Evolutionary conservation across 2,797 vertebrate genomes (phyloP).

Genomic region (Ptychobarbus kaznakovi): DNA sequence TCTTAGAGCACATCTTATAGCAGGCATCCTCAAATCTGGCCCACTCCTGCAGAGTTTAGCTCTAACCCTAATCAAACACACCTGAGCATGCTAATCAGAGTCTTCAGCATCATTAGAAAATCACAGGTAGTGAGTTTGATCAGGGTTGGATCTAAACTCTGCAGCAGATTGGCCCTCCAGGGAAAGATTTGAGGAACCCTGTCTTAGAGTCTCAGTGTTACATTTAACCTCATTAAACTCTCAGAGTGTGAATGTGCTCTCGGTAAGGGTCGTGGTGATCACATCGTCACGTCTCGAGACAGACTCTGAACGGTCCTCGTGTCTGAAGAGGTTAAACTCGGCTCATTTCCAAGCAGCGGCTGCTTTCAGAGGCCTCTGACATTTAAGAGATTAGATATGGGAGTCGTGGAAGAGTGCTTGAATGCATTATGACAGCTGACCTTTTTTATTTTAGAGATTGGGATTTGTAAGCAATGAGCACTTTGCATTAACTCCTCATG

Average conservation of each 20-base stretch:
- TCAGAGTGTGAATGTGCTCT: slow-evolving; percentile 4
- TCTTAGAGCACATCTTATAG: neutral
- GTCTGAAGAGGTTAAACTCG: slow-evolving; percentile 57
- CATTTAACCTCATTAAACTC: slow-evolving; percentile 19
- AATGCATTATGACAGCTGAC: slow-evolving; percentile 69
- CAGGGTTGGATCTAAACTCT: too few relatives aligned
- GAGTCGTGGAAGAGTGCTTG: slow-evolving; percentile 55
- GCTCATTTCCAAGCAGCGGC: slow-evolving; percentile 50
- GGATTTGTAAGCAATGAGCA: slow-evolving; percentile 58
- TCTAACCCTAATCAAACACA: too few relatives aligned
- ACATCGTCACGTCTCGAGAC: slow-evolving; percentile 24
- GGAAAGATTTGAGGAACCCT: too few relatives aligned
- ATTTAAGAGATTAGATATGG: slow-evolving; percentile 63
- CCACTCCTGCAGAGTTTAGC: too few relatives aligned
- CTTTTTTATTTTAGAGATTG: slow-evolving; percentile 68
- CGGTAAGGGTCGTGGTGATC: slow-evolving; percentile 34
- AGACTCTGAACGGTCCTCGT: slow-evolving; percentile 4
- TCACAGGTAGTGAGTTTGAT: too few relatives aligned
- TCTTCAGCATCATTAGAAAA: too few relatives aligned
- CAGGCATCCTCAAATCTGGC: too few relatives aligned
- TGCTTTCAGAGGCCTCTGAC: slow-evolving; percentile 50
- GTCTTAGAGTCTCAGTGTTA: neutral
- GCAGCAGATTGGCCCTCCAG: too few relatives aligned
- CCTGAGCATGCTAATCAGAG: too few relatives aligned
- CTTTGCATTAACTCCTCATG: slow-evolving; percentile 70